Evolutionary conservation across 2,797 vertebrate genomes (phyloP).

Genomic region (Pipistrellus kuhlii): DNA sequence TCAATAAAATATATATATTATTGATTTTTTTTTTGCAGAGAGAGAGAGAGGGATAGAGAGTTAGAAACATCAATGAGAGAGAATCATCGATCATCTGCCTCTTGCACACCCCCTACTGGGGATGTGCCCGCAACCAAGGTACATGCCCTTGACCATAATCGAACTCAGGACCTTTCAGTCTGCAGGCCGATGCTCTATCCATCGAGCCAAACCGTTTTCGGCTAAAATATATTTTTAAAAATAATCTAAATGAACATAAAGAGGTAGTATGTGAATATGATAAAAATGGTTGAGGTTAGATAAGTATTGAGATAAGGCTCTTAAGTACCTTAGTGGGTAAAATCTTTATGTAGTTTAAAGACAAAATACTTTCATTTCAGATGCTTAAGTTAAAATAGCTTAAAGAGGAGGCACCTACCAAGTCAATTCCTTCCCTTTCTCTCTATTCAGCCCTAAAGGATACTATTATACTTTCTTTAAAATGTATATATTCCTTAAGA

Average conservation of each 20-base stretch:
- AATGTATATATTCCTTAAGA: slow-evolving; percentile 34
- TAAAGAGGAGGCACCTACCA: no score
- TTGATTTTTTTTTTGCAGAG: no score
- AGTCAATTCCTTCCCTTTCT: background rate
- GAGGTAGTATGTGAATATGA: background rate
- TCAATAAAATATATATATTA: no score
- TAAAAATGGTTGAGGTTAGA: background rate
- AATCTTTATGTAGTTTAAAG: background rate
- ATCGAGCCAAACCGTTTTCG: no score
- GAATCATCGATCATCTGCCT: no score
- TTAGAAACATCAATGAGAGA: no score
- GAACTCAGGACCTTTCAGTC: no score
- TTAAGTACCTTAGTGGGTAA: background rate
- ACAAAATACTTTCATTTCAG: background rate
- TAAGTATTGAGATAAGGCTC: background rate
- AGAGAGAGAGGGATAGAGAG: no score
- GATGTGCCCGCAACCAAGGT: no score
- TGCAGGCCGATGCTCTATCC: no score
- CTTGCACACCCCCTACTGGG: no score
- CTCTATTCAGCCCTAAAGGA: background rate
- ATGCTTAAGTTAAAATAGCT: background rate
- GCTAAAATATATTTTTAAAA: background rate
- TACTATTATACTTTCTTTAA: background rate
- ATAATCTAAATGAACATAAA: background rate
- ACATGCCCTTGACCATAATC: no score